Evolutionary conservation across 2,113 vertebrate genomes (phyloP), one percentile per base, ranked within the genome.

Genomic region (Leiothrix lutea): DNA sequence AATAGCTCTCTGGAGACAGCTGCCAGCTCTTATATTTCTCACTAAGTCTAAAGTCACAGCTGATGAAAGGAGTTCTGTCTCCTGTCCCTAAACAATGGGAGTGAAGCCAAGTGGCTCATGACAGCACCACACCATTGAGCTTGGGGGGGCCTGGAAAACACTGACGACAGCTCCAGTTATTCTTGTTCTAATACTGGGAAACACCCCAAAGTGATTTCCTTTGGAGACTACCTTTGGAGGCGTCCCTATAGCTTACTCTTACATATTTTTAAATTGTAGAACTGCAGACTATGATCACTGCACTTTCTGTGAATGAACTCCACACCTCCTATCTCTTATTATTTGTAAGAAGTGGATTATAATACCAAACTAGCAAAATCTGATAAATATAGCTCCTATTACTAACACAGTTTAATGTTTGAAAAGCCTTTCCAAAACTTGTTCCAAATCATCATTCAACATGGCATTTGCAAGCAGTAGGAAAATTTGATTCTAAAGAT

Each of bases 1-100:
- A 86, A 83, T 28, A 58, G 26, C 60, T 86, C 60, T 89, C 86
- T 92, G 35, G 83, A 94, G 91, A 85, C 45, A 74, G 28, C 61
- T 95, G 73, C 44, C 77, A 92, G 45, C 10, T 84, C 61, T 79
- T 58, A 29, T 57, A 75, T 90, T 84, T 51, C 58, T 89, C 73
- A 81, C 40, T 38, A 65, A 71, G n/a, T 45, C 44, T 64, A 16
- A 84, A 84, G 72, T 33, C 6, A 1, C 31, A 56, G 29, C 5
- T 73, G 44, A n/a, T 83, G 33, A 86, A 81, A 95, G 40, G 35
- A 62, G 26, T 28, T 65, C 58, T 83, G 23, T 80, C 58, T 73
- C 77, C 35, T 28, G 29, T 33, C 6, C 25, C 38, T 54, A 31
- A 90, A 80, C 21, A 54, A 25, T 16, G 35, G 47, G 73, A 95